Percentiles rank a stretch among this genome's conserved stretches.
phyloP scores from a whole-genome alignment of 2,888 invertebrate species.

The Calliphora vomitoria region DNA sequence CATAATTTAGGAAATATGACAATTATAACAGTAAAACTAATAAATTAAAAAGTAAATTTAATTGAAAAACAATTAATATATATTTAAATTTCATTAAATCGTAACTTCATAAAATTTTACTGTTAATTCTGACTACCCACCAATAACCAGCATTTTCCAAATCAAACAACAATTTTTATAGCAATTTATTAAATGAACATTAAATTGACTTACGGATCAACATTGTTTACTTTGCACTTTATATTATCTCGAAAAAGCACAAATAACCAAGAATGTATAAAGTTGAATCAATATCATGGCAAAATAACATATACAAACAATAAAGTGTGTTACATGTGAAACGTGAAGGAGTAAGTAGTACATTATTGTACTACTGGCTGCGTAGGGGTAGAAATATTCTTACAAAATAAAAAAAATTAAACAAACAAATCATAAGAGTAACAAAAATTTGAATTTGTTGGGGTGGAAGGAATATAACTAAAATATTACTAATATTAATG shows the following conservation, averaged over 20 bases:
- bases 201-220: constrained; percentile 55
- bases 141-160: neutral
- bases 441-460: neutral
- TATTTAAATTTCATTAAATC: constrained; percentile 5
- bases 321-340: neutral
- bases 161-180: constrained; percentile 14
- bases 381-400: neutral
- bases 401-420: neutral
- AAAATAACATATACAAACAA: constrained; percentile 11
- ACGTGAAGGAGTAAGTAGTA: neutral
- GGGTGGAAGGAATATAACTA: neutral
- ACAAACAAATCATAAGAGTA: neutral
- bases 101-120: neutral
- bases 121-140: neutral
- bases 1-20: too few relatives aligned
- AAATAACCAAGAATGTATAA: neutral
- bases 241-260: constrained; percentile 40
- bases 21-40: too few relatives aligned
- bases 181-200: constrained; percentile 41
- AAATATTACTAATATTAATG: constrained; percentile 14
- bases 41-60: too few relatives aligned
- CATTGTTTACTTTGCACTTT: constrained; percentile 58
- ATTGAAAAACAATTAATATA: neutral
- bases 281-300: constrained; percentile 33
- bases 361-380: neutral